Evolutionary conservation across 2,797 vertebrate genomes (phyloP), one percentile per base, ranked within the genome.

Genomic region (Oreonectes daqikongensis): DNA sequence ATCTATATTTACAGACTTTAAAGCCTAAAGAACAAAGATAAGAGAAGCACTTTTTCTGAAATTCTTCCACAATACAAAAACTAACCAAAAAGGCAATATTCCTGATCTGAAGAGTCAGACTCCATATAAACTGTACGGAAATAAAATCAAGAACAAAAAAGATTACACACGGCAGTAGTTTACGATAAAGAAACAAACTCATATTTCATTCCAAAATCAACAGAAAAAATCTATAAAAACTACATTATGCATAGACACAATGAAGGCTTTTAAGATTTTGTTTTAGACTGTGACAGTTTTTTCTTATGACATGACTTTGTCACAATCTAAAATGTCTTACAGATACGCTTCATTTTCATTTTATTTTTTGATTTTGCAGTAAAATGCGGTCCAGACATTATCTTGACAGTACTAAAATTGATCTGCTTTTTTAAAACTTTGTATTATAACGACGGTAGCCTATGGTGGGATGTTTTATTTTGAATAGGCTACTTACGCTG

Each of bases 11-110:
- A 61, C 26, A 52, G 46, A 82, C 83, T 74, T 82, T 75, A 52
- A 87, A 90, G 90, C 90, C 87, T 80, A 85, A 86, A 87, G 91
- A 93, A 91, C 93, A 93, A 92, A 91, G 84, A 57, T 68, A 65
- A 76, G 79, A 70, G 68, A 82, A 87, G 88, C 90, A 92, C 89
- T 91, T 92, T n/a, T 24, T 38, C 57, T 83, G 74, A 83, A 81
- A 85, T 84, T 89, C 88, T 88, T 90, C 89, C 86, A 90, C 82
- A 75, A 84, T 79, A 81, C 84, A 79, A 74, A 83, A 42, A 72
- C 64, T 75, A 89, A 90, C 89, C 89, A 91, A 91, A 90, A 90
- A 86, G n/a, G 17, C 24, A 40, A 84, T 30, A 44, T 85, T 40
- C 38, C 38, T 10, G 38, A 40, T 42, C 40, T 50, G n/a, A n/a